Base-by-base conservation (phyloP, 1,140 invertebrate genomes). In the Drosophila sucinea region DNA sequence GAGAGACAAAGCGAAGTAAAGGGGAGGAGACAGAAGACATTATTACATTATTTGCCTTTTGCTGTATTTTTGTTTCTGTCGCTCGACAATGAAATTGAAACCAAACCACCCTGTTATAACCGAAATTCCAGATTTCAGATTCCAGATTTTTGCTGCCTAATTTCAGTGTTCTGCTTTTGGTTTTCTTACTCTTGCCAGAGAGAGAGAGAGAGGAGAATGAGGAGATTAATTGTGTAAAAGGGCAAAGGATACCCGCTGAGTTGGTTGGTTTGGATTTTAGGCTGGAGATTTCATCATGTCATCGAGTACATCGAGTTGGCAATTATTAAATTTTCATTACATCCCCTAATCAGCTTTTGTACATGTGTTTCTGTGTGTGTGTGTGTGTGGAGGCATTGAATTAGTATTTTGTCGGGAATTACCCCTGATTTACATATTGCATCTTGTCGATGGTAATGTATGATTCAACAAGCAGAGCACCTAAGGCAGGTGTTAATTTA, bases 291-390 rank as follows among this genome's bases (percentile, higher is more conserved):
- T 77, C 73, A 63, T 51, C 44, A 51, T 51, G 23, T 78, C 60
- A 79, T 80, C 68, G 79, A 76, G 74, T 77, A 68, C 70, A 38
- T 79, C 70, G 70, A 70, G 73, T 78, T 77, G 60, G 78, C 80
- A 90, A 90, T 90, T 90, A 90, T 90, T 90, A 90, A 87, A 90
- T 90, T 87, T 90, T 90, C 87, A 90, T 90, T 90, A 90, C 87
- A 90, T 90, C 87, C 87, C 87, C 80, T 90, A 90, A 90, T 90
- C 89, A 90, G 87, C 80, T 90, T 84, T 87, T 79, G 63, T 77
- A 69, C 70, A 79, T 82, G 76, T 87, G 0, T 51, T 6, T 51
- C 4, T 23, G 41, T 44, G 41, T 17, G 41, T 44, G 41, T 44
- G 41, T 44, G 40, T 41, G 32, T 33, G 32, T 6, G 5, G 33